These are phyloP conservation scores for Salvelinus fontinalis DNA, from an alignment of 2,113 vertebrate genomes.

Conservation along the genomic window DNA sequence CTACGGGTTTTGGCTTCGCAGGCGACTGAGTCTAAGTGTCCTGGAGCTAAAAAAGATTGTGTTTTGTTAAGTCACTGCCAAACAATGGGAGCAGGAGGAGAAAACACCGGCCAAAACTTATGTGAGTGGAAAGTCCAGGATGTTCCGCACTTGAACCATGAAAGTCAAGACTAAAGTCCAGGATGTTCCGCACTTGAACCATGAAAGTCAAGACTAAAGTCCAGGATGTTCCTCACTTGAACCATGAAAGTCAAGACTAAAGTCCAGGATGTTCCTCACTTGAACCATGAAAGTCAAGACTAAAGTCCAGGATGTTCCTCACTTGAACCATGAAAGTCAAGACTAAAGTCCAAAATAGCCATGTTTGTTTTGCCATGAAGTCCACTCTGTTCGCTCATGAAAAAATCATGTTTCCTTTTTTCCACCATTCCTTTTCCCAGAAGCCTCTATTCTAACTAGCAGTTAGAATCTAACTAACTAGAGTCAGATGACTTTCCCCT, in stretches of 20 bases:
- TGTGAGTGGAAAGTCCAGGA: neutral
- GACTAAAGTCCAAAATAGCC: neutral
- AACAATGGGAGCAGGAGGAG: conserved; percentile 15
- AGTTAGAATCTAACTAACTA: too few species aligned
- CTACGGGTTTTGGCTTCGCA: conserved; percentile 4
- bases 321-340: too few species aligned
- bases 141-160: neutral
- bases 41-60: conserved; percentile 1
- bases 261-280: too few species aligned
- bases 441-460: neutral
- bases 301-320: too few species aligned
- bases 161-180: neutral
- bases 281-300: neutral
- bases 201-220: too few species aligned
- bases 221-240: neutral
- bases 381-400: neutral
- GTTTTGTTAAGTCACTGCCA: conserved; percentile 22
- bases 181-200: too few species aligned
- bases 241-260: neutral
- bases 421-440: neutral
- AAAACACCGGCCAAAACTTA: neutral
- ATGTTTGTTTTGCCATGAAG: neutral
- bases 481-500: conserved; percentile 1
- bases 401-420: neutral
- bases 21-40: neutral